phyloP scores from a whole-genome alignment of 2,113 vertebrate species.

The Gambusia holbrooki region DNA sequence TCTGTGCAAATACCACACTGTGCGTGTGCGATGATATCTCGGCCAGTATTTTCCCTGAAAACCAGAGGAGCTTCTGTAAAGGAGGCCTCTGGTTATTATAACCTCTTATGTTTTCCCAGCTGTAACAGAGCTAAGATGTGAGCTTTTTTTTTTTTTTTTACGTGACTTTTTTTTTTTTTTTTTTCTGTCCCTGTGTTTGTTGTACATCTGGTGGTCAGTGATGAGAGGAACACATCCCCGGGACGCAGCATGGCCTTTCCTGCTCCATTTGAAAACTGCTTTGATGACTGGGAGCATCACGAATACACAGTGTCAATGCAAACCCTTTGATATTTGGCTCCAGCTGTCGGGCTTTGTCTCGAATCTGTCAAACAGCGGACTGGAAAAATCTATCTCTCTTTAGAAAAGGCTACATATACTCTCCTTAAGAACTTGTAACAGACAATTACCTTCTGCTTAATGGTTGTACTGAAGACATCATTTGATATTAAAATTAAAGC shows the following conservation, averaged over 20 bases:
- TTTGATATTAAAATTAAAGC: conserved; percentile 51
- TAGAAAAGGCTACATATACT: neutral
- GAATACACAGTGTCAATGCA: conserved; percentile 67
- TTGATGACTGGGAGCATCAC: conserved; percentile 69
- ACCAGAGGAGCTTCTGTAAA: conserved; percentile 58
- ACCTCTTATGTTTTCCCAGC: conserved; percentile 77
- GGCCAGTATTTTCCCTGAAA: conserved; percentile 62
- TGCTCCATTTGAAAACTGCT: conserved; percentile 72
- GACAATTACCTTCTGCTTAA: conserved; percentile 34
- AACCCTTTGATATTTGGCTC: conserved; percentile 66
- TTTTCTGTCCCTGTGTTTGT: conserved; percentile 45
- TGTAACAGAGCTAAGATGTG: conserved; percentile 66
- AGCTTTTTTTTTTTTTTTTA: conserved; percentile 20
- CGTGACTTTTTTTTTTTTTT: neutral
- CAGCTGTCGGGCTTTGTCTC: conserved; percentile 62
- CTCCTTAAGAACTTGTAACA: conserved; percentile 9
- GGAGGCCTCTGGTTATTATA: conserved; percentile 45
- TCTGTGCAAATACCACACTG: conserved; percentile 46
- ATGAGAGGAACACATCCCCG: conserved; percentile 65
- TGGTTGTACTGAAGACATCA: conserved; percentile 23
- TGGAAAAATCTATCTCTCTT: conserved; percentile 22
- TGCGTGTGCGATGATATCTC: conserved; percentile 34
- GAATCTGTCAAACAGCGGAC: conserved; percentile 35
- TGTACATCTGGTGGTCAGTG: conserved; percentile 70
- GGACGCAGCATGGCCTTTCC: conserved; percentile 76